phyloP scores from a whole-genome alignment of 2,888 invertebrate genomes.

The Orthosia gracilis region DNA sequence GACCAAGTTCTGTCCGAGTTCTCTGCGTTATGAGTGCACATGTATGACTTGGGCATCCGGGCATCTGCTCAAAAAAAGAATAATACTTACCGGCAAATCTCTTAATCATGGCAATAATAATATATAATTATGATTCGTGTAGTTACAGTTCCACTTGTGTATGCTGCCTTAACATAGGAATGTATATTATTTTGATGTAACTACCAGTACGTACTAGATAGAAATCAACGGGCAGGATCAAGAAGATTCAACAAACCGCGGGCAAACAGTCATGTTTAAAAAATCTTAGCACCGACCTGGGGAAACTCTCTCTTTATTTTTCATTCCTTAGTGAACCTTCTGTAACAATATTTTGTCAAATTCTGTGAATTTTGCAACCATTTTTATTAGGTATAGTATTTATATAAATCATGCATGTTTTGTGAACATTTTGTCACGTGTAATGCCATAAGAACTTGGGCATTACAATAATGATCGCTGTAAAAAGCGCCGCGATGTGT shows the following conservation, averaged over 20 bases:
- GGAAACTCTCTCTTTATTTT: not conserved
- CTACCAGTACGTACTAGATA: not conserved
- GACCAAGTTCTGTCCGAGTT: too few relatives aligned
- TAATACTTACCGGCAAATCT: too few relatives aligned
- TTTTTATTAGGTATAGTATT: conserved; percentile 34
- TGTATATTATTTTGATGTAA: not conserved
- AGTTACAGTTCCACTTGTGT: not conserved
- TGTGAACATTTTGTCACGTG: conserved; percentile 30
- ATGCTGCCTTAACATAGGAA: not conserved
- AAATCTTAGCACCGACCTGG: not conserved
- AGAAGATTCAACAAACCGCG: not conserved
- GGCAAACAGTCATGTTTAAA: not conserved
- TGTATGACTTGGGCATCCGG: too few relatives aligned
- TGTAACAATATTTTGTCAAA: conserved; percentile 4
- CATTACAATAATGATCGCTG: conserved; percentile 20
- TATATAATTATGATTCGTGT: not conserved
- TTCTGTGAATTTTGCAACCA: conserved; percentile 35
- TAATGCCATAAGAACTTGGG: conserved; percentile 30
- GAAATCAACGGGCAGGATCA: not conserved
- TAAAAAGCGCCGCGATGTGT: conserved; percentile 28
- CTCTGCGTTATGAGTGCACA: too few relatives aligned
- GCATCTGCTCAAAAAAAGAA: too few relatives aligned
- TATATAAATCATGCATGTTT: conserved; percentile 54
- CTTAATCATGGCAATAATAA: too few relatives aligned
- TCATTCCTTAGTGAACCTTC: conserved; percentile 30